Conservation (phyloP, 2,888 invertebrate species). For the Leptarthrus brevirostris region DNA sequence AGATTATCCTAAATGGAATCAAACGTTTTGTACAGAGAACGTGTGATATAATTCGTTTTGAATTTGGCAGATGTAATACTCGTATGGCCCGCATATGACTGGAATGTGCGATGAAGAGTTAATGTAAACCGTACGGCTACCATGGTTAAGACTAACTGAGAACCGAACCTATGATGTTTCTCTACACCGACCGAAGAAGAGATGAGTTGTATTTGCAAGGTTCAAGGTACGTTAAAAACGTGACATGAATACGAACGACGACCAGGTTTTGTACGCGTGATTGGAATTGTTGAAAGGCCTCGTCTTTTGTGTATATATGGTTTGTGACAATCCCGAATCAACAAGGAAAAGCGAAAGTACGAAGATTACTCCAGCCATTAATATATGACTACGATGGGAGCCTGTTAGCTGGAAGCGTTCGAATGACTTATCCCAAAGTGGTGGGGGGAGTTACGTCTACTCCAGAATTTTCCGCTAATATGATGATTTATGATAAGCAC, state of each 20-base stretch:
- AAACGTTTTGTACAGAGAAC: slow-evolving; percentile 13
- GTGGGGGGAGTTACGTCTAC: neutral
- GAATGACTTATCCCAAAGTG: slow-evolving; percentile 9
- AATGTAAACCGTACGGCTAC: slow-evolving; percentile 18
- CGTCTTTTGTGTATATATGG: neutral
- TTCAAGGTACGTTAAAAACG: slow-evolving; percentile 41
- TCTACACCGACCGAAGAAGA: slow-evolving; percentile 6
- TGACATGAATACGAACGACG: slow-evolving; percentile 36
- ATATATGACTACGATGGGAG: neutral
- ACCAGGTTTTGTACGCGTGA: slow-evolving; percentile 41
- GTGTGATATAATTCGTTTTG: slow-evolving; percentile 40
- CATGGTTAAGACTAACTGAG: neutral
- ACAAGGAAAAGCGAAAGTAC: slow-evolving; percentile 33
- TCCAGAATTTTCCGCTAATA: neutral
- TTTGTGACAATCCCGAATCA: slow-evolving; percentile 27
- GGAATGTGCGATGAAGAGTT: slow-evolving; percentile 34
- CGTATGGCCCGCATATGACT: slow-evolving; percentile 18
- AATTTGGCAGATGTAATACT: slow-evolving; percentile 46
- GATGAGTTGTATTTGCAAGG: slow-evolving; percentile 30
- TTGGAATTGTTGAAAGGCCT: slow-evolving; percentile 17
- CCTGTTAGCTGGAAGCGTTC: neutral
- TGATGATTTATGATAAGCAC: slow-evolving; percentile 9
- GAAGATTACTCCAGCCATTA: slow-evolving; percentile 8
- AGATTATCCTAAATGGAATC: slow-evolving; percentile 25
- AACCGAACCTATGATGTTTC: neutral